Conservation (phyloP, 2,113 vertebrate genomes). For the Panthera leo region DNA sequence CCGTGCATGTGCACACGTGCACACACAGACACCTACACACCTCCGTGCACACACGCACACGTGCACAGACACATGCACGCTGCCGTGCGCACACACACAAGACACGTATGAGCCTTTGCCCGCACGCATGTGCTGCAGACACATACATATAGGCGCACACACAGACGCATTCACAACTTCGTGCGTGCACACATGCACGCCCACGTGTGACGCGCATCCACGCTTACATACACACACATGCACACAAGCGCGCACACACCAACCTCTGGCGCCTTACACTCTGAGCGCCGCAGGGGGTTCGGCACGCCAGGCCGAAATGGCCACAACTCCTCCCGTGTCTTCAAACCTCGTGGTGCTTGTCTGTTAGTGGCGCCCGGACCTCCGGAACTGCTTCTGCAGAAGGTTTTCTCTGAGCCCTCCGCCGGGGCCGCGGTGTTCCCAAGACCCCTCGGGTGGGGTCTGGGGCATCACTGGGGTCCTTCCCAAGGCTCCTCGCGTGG, state of each 20-base stretch:
- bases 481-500: rapidly evolving
- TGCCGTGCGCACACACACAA: no score
- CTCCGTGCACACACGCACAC: neutral
- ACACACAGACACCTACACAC: rapidly evolving
- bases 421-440: neutral
- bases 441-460: rapidly evolving
- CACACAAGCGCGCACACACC: rapidly evolving
- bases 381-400: neutral
- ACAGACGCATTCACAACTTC: no score
- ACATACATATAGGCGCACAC: no score
- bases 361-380: rapidly evolving
- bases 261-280: neutral
- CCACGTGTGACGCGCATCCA: rapidly evolving
- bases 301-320: neutral
- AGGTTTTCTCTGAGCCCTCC: rapidly evolving
- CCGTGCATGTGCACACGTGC: neutral
- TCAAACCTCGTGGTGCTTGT: rapidly evolving
- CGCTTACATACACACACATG: rapidly evolving
- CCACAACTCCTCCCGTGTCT: neutral
- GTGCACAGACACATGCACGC: neutral
- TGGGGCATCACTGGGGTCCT: neutral
- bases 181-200: no score
- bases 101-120: no score
- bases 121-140: no score
- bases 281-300: neutral